Evolutionary conservation across 2,113 vertebrate genomes (phyloP), one percentile per base, ranked within the genome.

Genomic region (Scatophagus argus): DNA sequence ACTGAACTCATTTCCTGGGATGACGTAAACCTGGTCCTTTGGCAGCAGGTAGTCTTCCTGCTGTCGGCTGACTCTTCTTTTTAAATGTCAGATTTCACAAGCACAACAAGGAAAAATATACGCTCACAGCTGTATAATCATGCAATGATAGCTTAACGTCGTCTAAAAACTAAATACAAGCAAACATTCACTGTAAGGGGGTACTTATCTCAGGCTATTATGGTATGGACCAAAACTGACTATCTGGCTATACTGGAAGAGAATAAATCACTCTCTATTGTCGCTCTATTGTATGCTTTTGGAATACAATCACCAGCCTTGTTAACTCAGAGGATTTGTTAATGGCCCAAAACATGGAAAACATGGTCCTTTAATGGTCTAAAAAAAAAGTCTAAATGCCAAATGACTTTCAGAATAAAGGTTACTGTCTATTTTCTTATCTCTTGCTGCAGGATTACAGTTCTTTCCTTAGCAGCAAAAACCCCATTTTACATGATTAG

Each of bases 121-220:
- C 5, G 3, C 23, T 41, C 17, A 38, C 7, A 67, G 25, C 32
- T 51, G 29, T 41, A 41, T 32, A 46, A 31, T 44, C 49, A 34
- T 60, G 44, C 59, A 70, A 31, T 29, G 17, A 63, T 1, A 67
- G 19, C 47, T 76, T 27, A 52, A 64, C 67, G 68, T 71, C 41
- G 17, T 47, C 41, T 39, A 2, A 27, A 54, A 55, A 38, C 16
- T 38, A 38, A 64, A 67, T 7, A 31, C 23, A 31, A 60, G 10
- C n/a, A 46, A 41, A 55, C 10, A 44, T 65, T 52, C 14, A 39
- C 6, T 19, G 29, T 31, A 32, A 49, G 32, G 10, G 9, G 27
- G 16, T 23, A 34, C 6, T 16, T 16, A 6, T 31, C n/a, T 61
- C 23, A 47, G 41, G 36, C 47, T 9, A 23, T 34, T 69, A 23